Evolutionary conservation across 2,888 invertebrate genomes (phyloP), one percentile per base, ranked within the genome.

Genomic region (Drosophila emarginata): DNA sequence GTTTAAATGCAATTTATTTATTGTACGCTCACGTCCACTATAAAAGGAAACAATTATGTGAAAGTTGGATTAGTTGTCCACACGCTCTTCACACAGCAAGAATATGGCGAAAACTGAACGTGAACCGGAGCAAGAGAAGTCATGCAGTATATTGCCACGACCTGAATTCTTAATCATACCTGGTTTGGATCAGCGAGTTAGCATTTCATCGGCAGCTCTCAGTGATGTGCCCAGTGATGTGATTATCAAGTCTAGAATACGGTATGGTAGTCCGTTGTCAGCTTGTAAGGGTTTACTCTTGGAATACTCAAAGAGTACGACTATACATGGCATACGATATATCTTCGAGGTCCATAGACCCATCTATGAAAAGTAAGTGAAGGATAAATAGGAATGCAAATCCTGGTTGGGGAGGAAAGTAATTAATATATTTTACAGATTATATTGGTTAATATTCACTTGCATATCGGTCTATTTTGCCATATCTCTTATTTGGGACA

Each of bases 191-290:
- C 78, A 83, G n/a, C 76, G 85, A 2, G 76, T 79, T 9, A 90
- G 90, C 67, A 80, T 89, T 37, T 81, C 83, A 2, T 90, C 91
- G 1, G 88, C 90, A 7, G 79, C 89, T 4, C 56, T 91, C 7
- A 91, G 91, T 62, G 91, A 91, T 79, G 91, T 91, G 50, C 90
- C 91, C 32, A 91, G 91, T 66, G 90, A 91, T 71, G 82, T 91
- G 51, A 91, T 91, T 52, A 91, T 91, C 28, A 83, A 87, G 59
- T 90, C 91, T 0, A 83, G 91, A 2, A 91, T 91, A 50, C 84
- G 90, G 67, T 91, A 91, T 61, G 91, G 91, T 7, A 87, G 81
- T 4, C 84, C 79, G 4, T 65, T 78, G 36, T 89, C 91, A 9
- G 88, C 90, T 50, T 88, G 90, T 56, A 88, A 91, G 36, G 91